Percentiles rank a stretch among this genome's conserved stretches.
Conservation (phyloP, 35 echinoderm and acorn worm species). For the Eucidaris tribuloides region DNA sequence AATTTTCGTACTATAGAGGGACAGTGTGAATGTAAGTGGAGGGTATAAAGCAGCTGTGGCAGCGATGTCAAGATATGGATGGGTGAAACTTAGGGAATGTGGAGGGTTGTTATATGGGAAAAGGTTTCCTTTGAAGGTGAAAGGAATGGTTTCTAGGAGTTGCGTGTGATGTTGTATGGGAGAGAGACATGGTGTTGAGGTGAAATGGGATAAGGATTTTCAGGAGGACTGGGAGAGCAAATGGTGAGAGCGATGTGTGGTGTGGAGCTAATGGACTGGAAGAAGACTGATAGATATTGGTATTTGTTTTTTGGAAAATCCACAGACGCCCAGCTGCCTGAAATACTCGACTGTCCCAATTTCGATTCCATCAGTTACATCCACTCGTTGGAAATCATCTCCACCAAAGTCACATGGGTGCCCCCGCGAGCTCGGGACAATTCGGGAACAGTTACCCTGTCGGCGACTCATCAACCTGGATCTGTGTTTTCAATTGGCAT, state of each 20-base stretch:
- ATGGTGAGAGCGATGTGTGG: not conserved
- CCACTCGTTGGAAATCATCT: not conserved
- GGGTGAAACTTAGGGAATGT: no score
- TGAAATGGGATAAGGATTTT: not conserved
- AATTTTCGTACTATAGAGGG: no score
- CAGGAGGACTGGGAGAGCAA: not conserved
- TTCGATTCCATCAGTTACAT: conserved; percentile 3
- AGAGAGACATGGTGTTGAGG: not conserved
- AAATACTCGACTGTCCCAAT: conserved; percentile 5
- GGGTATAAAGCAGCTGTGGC: no score
- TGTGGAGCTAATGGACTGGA: not conserved
- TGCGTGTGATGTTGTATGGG: not conserved
- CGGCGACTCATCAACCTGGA: conserved; percentile 8
- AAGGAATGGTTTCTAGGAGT: not conserved
- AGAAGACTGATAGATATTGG: not conserved
- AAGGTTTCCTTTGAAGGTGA: no score
- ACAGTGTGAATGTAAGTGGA: no score
- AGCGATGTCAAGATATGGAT: no score
- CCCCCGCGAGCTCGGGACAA: conserved; percentile 25
- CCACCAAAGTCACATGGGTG: conserved; percentile 13
- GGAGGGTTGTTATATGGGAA: no score
- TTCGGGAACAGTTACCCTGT: not conserved
- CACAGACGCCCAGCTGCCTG: not conserved
- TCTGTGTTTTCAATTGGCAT: not conserved
- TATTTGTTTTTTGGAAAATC: not conserved